Evolutionary conservation across 2,888 invertebrate genomes (phyloP), one percentile per base, ranked within the genome.

Genomic region (Antheraea assamensis): DNA sequence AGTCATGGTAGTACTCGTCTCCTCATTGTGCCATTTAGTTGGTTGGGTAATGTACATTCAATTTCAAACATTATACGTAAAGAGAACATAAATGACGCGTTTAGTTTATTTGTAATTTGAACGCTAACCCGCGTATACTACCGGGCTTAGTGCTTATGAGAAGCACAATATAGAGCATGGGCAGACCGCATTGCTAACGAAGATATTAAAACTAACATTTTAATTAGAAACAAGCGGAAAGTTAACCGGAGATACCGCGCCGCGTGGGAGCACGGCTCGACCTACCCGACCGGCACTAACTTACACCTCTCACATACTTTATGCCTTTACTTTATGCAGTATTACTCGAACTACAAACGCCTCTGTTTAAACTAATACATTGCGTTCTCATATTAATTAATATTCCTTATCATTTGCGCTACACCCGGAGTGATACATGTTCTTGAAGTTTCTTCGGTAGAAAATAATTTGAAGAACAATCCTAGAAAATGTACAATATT

Each of bases 191-290:
- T 30, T 17, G 27, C 17, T 64, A 64, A 64, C 61, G 61, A 64
- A 64, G 5, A 64, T 64, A 64, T 64, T 64, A 64, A 30, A 64
- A 64, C 61, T 64, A 64, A 64, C 15, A 64, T 64, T 64, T 64
- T 64, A 64, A 64, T 64, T 64, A 64, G 61, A 64, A 64, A 64
- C 61, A 30, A 64, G 61, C 5, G 15, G 4, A 17, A 64, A 64
- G 27, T 64, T 30, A 17, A 17, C 30, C 17, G 17, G 24, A 61
- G 61, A 61, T 61, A 61, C 10, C 27, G 30, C 30, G 10, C 61
- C 61, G 61, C 1, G 61, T 58, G 24, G 58, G 58, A 58, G n/a
- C 58, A n/a, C 58, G 58, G n/a, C 58, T 24, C 24, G 24, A 24
- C 58, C 24, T 24, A 5, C 15, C 13, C 61, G 4, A 15, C 27